Percentiles rank a stretch among this genome's conserved stretches.
These are phyloP conservation scores for Actinernus sp. DNA, from an alignment of 92 coral and sea anemone species.

Conservation along the genomic window DNA sequence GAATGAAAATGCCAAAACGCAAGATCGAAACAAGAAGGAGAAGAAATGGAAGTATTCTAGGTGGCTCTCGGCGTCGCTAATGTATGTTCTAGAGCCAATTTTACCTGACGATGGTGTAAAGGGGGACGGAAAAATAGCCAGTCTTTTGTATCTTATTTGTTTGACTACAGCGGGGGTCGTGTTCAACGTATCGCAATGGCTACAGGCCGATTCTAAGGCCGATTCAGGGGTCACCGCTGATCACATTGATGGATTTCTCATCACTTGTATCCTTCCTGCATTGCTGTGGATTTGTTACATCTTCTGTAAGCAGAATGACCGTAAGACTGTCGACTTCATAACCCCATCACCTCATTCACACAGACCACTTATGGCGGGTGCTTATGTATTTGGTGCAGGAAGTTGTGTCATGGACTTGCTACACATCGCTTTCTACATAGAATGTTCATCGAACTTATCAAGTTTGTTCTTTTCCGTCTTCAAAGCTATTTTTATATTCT, in stretches of 20 bases:
- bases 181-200: conserved; percentile 92
- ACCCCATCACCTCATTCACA: conserved; percentile 90
- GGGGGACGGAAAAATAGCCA: conserved; percentile 97
- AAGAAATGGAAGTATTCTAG: conserved; percentile 41
- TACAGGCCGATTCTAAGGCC: conserved; percentile 90
- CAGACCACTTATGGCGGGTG: conserved; percentile 96
- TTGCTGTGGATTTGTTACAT: conserved; percentile 94
- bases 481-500: conserved; percentile 90
- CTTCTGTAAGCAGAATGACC: conserved; percentile 90
- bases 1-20: conserved; percentile 39
- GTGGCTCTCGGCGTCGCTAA: conserved; percentile 49
- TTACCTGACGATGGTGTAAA: conserved; percentile 91
- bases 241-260: conserved; percentile 94
- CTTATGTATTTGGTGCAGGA: conserved; percentile 96
- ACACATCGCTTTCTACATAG: conserved; percentile 92
- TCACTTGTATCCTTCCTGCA: conserved; percentile 95
- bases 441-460: conserved; percentile 90
- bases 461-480: conserved; percentile 92
- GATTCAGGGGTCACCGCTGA: conserved; percentile 93
- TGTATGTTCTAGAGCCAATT: conserved; percentile 86
- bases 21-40: conserved; percentile 56
- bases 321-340: conserved; percentile 91
- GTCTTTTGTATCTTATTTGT: conserved; percentile 92
- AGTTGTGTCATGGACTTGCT: conserved; percentile 90
- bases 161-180: conserved; percentile 98